Evolutionary conservation across 2,888 invertebrate genomes (phyloP), one percentile per base, ranked within the genome.

Genomic region (Yponomeuta sedellus): DNA sequence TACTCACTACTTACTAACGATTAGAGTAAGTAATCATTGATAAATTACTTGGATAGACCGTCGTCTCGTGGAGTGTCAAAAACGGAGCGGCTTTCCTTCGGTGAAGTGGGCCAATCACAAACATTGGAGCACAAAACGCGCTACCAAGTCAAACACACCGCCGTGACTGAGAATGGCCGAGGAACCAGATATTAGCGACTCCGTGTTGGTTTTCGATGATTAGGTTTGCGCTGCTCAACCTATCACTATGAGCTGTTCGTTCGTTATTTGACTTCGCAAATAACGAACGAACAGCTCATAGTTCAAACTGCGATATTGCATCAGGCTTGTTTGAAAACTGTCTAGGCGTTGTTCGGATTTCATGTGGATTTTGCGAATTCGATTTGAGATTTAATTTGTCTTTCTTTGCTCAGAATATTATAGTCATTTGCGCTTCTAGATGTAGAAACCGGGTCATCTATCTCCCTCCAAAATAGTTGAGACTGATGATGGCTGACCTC

Each of bases 201-300:
- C 67, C 71, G 75, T 82, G 80, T 85, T 85, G 79, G 79, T 78
- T 79, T 80, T 77, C 75, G 74, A 82, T 83, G 80, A 86, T 84
- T 82, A 79, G 75, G 81, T 85, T 82, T 83, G 74, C 80, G 74
- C 76, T 79, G 70, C 70, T 74, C 74, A 74, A 77, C 75, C 76
- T 78, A 82, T 80, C 74, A 76, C 70, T 73, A 72, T 68, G 44
- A 16, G 16, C 16, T 4, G 16, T 12, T 12, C 44, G 44, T 52
- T 52, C 69, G 69, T 69, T 80, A 76, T 80, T 81, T 82, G 76
- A 75, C 68, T 75, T 72, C 69, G 66, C 63, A 78, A n/a, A n/a
- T n/a, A n/a, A n/a, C n/a, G n/a, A n/a, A n/a, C n/a, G n/a, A n/a
- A n/a, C n/a, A n/a, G n/a, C n/a, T n/a, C n/a, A n/a, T n/a, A 79